Percentiles rank a stretch among this genome's conserved stretches.
These are phyloP conservation scores for Taeniopygia guttata DNA, from an alignment of 2,797 vertebrate species.

Conservation along the genomic window DNA sequence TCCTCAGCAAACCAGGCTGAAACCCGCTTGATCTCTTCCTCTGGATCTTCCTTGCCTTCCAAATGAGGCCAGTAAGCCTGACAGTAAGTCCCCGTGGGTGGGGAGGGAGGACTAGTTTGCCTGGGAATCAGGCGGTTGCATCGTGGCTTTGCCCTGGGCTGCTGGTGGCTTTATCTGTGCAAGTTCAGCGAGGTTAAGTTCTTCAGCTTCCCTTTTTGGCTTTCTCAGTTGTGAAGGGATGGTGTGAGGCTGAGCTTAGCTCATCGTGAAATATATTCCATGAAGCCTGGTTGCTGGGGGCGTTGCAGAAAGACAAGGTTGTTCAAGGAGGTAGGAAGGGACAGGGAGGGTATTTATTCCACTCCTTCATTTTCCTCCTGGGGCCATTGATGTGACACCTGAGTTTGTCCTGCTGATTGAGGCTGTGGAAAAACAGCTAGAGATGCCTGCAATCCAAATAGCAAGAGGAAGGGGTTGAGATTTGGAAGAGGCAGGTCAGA, in stretches of 20 bases:
- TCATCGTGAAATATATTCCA: conserved; percentile 27
- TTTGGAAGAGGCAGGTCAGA: not conserved
- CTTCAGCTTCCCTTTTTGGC: conserved; percentile 32
- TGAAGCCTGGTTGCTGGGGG: not conserved
- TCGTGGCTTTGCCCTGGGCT: not conserved
- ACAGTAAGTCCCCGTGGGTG: not conserved
- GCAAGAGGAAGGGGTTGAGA: not conserved
- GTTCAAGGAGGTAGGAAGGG: conserved; percentile 21
- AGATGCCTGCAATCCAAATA: not conserved
- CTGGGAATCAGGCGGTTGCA: not conserved
- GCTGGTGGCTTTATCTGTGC: not conserved
- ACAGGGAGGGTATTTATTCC: not conserved
- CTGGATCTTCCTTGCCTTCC: not conserved
- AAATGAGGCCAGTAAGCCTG: not conserved
- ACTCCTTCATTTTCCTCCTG: not conserved
- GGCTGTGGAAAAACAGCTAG: not conserved
- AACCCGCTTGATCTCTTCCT: not conserved
- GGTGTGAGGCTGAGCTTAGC: conserved; percentile 46
- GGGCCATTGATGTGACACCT: not conserved
- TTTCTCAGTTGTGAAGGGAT: not conserved
- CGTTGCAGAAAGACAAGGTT: conserved; percentile 37
- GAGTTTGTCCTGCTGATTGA: not conserved
- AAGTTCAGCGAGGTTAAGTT: conserved; percentile 32
- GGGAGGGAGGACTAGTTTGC: not conserved
- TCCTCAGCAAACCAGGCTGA: not conserved